These are phyloP conservation scores for Malurus elegans DNA, from an alignment of 2,113 vertebrate genomes.

Conservation along the genomic window DNA sequence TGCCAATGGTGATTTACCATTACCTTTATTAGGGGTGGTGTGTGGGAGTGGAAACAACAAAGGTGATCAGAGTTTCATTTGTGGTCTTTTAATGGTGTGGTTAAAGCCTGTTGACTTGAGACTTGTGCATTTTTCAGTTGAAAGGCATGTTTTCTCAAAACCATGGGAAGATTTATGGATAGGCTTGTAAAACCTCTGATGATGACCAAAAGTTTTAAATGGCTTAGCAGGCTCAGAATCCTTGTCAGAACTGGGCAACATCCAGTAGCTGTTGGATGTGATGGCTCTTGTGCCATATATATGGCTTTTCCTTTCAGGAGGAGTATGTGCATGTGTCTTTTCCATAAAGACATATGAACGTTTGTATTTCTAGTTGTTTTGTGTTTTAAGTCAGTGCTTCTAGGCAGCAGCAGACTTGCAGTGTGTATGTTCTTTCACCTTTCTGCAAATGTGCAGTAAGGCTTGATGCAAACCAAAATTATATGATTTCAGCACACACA, in stretches of 20 bases:
- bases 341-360: accelerated
- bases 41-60: background rate
- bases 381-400: background rate
- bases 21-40: background rate
- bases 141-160: background rate
- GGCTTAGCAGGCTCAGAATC: background rate
- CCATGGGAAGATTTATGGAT: background rate
- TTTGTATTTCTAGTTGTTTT: background rate
- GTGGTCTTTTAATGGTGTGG: background rate
- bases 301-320: background rate
- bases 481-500: background rate
- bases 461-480: background rate
- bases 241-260: background rate
- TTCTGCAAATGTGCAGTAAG: background rate
- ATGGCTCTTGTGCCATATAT: background rate
- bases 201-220: background rate
- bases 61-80: background rate
- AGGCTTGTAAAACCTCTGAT: background rate
- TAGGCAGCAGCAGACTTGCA: background rate
- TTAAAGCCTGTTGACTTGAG: background rate
- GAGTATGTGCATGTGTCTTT: background rate
- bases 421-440: accelerated
- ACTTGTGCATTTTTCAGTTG: background rate
- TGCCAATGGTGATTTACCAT: background rate
- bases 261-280: background rate